phyloP scores from a whole-genome alignment of 2,113 vertebrate genomes.

The Sus scrofa region T2T-Sscrofa CM000812.6:285381501-285382000 shows the following conservation, averaged over 20 bases:
- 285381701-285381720: constrained; percentile 60
- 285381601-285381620: neutral
- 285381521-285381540: neutral
- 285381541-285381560: neutral
- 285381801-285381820: neutral
- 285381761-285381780: constrained; percentile 44
- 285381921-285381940: neutral
- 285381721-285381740: constrained; percentile 72
- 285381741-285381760: constrained; percentile 60
- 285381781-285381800: constrained; percentile 71
- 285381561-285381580: neutral
- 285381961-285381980: neutral
- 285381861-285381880: neutral
- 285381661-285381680: constrained; percentile 17
- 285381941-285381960: neutral
- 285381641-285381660: constrained; percentile 15
- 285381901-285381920: neutral
- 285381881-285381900: constrained; percentile 45
- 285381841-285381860: constrained; percentile 49
- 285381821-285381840: constrained; percentile 37
- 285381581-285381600: neutral
- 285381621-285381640: constrained; percentile 44
- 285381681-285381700: constrained; percentile 17
- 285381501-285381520: neutral
- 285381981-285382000: constrained; percentile 53